Evolutionary conservation across 2,797 vertebrate species (phyloP).

Genomic region (Molossus molossus): DNA sequence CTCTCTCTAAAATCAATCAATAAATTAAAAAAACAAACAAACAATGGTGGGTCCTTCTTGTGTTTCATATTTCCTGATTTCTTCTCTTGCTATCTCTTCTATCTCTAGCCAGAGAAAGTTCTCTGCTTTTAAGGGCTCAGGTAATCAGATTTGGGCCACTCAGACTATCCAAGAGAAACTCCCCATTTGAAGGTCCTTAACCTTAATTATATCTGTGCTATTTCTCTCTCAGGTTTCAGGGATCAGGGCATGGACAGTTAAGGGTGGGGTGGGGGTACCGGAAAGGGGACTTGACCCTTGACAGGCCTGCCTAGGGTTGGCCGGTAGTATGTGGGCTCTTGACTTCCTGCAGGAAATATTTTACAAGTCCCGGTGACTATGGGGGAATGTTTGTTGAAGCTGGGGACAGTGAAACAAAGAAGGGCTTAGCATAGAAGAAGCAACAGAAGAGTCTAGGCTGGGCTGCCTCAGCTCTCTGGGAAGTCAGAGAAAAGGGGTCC

Average conservation of each 20-base stretch:
- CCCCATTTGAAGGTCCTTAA: not conserved
- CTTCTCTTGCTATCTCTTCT: not conserved
- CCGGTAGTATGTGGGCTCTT: no score
- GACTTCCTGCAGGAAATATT: no score
- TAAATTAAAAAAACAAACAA: not conserved
- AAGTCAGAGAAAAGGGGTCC: no score
- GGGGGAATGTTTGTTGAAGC: no score
- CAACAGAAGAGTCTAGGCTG: no score
- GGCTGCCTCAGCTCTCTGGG: no score
- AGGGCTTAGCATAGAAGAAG: no score
- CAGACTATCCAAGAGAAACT: not conserved
- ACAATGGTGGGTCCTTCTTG: not conserved
- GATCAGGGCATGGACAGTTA: not conserved
- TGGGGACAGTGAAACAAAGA: no score
- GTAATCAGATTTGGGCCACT: not conserved
- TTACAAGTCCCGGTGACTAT: no score
- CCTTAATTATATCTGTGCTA: not conserved
- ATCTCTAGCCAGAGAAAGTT: not conserved
- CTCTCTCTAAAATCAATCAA: not conserved
- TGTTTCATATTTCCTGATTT: not conserved
- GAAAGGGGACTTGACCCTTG: not conserved
- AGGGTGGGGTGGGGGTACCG: no score
- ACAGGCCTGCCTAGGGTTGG: no score
- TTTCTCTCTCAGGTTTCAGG: not conserved
- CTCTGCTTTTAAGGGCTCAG: not conserved